These are phyloP conservation scores for Hucho hucho DNA, from an alignment of 2,113 vertebrate genomes.

Conservation along the genomic window DNA sequence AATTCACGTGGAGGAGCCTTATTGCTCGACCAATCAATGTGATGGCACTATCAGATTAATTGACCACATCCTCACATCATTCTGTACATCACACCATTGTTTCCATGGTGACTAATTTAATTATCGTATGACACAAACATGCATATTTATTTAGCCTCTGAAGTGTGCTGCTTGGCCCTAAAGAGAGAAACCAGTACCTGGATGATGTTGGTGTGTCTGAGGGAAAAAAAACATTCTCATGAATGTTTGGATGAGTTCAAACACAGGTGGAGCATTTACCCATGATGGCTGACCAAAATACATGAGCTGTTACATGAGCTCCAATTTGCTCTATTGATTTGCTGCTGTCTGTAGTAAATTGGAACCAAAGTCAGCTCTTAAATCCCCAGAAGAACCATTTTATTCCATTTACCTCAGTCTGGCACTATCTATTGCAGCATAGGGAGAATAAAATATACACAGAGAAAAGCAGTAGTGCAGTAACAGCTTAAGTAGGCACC, in stretches of 20 bases:
- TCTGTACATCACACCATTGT: constrained; percentile 16
- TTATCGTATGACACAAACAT: constrained; percentile 35
- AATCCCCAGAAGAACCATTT: constrained; percentile 39
- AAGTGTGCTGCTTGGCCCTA: no score
- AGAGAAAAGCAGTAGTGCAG: constrained; percentile 12
- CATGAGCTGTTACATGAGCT: constrained; percentile 21
- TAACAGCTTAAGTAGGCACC: background rate
- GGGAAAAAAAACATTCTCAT: no score
- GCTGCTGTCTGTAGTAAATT: constrained; percentile 49
- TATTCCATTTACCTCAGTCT: constrained; percentile 45
- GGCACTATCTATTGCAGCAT: constrained; percentile 9
- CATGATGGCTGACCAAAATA: constrained; percentile 27
- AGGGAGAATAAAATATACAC: constrained; percentile 25
- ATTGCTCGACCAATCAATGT: constrained; percentile 44
- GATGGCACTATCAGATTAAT: constrained; percentile 41
- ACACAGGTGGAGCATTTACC: constrained; percentile 2
- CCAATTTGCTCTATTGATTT: constrained; percentile 46
- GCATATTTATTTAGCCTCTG: no score
- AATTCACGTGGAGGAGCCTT: constrained; percentile 16
- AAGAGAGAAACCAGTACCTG: constrained; percentile 16
- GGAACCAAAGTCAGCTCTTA: constrained; percentile 43
- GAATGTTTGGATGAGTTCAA: background rate
- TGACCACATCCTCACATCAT: constrained; percentile 25
- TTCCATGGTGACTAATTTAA: constrained; percentile 38
- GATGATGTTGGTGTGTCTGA: no score